Base-by-base conservation (phyloP, 2,797 vertebrate genomes). In the Chrosomus eos region DNA sequence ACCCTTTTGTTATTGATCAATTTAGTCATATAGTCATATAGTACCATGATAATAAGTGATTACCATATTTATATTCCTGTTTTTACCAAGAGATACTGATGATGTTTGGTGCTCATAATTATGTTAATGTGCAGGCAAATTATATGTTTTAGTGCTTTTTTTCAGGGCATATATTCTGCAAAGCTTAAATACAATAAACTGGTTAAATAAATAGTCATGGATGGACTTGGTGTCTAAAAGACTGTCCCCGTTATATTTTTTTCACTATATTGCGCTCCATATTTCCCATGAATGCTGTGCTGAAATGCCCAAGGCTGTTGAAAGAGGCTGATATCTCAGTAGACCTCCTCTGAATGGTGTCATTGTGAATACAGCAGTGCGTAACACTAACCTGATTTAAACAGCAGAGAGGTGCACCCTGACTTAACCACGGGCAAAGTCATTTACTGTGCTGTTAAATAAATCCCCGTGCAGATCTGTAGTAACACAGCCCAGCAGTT, bases 341-440 rank as follows among this genome's bases (percentile, higher is more conserved):
- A 86, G 38, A 58, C 71, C 62, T 4, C 23, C 67, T 58, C 28
- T 86, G 60, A 82, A 81, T 81, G 67, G 40, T 84, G 45, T 84
- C 82, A 68, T 79, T 83, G 79, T 87, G 74, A 67, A 81, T 79
- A 62, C 55, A 74, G 60, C 18, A 74, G 81, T 84, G 73, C 83
- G 74, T 86, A 89, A 80, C 74, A 81, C 74, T 87, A 85, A 76
- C 82, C 84, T 88, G 73, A 86, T 87, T 89, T 74, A 74, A 85
- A 85, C 77, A 78, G 85, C 75, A 68, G 7, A 75, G 45, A 38
- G 58, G 68, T 82, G 71, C 84, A 71, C 73, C 38, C 53, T 85
- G 76, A 64, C 81, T 71, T 88, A 85, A 89, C 90, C 86, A 70
- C 77, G 70, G 88, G 88, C 90, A 89, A 91, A 88, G 88, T 84